Conservation (phyloP, 2,888 invertebrate species). For the Synergus laeviventris region DNA sequence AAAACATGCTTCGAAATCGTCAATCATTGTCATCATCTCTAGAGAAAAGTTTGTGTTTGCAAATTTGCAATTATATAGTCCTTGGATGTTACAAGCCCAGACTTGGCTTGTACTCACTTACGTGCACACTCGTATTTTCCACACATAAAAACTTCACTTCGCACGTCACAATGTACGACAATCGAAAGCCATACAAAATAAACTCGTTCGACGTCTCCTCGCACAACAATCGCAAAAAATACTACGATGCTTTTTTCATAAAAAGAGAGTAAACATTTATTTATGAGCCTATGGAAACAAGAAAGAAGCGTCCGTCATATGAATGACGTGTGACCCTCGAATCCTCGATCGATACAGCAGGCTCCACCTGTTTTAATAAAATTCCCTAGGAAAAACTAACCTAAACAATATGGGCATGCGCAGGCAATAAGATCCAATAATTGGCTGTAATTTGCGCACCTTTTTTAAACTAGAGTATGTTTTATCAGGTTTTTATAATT, state of each 20-base stretch:
- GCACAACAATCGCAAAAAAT: slow-evolving; percentile 28
- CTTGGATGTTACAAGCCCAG: slow-evolving; percentile 58
- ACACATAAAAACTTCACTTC: slow-evolving; percentile 68
- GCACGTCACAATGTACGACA: slow-evolving; percentile 64
- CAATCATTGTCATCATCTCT: slow-evolving; percentile 32
- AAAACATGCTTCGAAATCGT: slow-evolving; percentile 37
- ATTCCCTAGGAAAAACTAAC: not conserved
- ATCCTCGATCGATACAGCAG: slow-evolving; percentile 18
- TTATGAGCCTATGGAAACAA: not conserved
- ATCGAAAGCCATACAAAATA: not conserved
- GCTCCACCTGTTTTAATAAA: not conserved
- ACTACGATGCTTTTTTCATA: not conserved
- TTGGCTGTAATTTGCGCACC: not conserved
- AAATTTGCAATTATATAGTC: slow-evolving; percentile 51
- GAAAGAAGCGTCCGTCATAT: slow-evolving; percentile 29
- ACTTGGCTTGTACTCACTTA: slow-evolving; percentile 70
- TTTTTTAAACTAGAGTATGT: not conserved
- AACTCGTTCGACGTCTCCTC: not conserved
- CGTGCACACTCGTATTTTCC: slow-evolving; percentile 68
- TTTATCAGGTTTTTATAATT: no score
- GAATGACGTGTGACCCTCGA: slow-evolving; percentile 24
- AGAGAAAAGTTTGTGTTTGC: slow-evolving; percentile 37
- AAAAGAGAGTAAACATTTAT: slow-evolving; percentile 15
- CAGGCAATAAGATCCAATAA: not conserved
- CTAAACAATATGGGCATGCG: not conserved